Base-by-base conservation (phyloP, 1,140 invertebrate genomes). In the Akabosia matsudoensis region DNA sequence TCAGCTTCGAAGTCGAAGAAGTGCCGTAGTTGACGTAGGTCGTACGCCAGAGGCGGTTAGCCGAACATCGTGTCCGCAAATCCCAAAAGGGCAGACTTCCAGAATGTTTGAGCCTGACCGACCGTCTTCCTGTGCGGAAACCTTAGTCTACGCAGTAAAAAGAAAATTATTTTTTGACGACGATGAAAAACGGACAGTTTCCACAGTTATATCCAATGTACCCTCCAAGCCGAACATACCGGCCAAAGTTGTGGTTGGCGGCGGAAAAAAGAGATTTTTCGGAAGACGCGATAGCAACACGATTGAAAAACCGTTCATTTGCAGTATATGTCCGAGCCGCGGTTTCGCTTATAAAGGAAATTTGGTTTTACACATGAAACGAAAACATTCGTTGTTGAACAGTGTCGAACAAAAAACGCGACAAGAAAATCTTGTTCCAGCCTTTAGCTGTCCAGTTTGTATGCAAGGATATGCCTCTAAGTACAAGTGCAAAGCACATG, bases 371-470 rank as follows among this genome's bases (percentile, higher is more conserved):
- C 61, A 67, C 28, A 67, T 67, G 61, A 67, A 67, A 30, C 28
- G 31, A 31, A 67, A 67, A 22, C 61, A 67, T 67, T 56, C 54
- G 18, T 45, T 18, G 18, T 30, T 30, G 13, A 67, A 7, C 24
- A 13, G 7, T 3, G 10, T 13, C 24, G 31, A 67, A 67, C 4
- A 2, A 67, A 67, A 67, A 30, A 67, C 4, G 2, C 61, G 28
- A n/a, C 24, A 67, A 30, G 28, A 67, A 30, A 67, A 67, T 67
- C 7, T 30, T 10, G n/a, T 67, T 7, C 26, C 61, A 30, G 67
- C 71, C 30, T 77, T 74, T 33, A 54, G 34, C 26, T 77, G 76
- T 70, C 71, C 76, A 1, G 71, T 77, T 26, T 77, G 76, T 33
- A 30, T 33, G 13, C 52, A 37, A 45, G 54, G 70, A n/a, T 77